Evolutionary conservation across 2,888 invertebrate genomes (phyloP), one percentile per base, ranked within the genome.

Genomic region (Drosophila subquinaria): DNA sequence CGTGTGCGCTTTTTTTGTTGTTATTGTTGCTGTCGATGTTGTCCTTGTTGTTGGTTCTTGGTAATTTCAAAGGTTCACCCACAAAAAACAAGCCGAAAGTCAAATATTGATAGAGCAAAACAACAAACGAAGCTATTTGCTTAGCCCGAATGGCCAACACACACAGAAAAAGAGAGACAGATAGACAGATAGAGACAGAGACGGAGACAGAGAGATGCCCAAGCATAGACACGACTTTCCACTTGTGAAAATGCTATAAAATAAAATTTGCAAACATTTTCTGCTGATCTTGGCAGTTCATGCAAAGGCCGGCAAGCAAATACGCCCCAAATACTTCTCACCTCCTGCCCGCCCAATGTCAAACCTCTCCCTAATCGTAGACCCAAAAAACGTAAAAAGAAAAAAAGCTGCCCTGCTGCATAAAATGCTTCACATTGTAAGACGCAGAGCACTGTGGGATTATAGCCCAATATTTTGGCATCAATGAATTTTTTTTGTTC

Each of bases 211-310:
- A 17, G 17, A 13, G 17, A 23, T 55, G 42, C 11, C 38, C 35
- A 60, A 62, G 69, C 79, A 82, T 80, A 73, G 82, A 82, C 82
- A 85, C 71, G 86, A 82, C 80, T 88, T 82, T 88, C 79, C 88
- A 84, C 83, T 88, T 84, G 83, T 84, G 89, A 84, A 84, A 84
- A 84, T 88, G 89, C 87, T 86, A 88, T 84, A 84, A 84, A 88
- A 85, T 85, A 85, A 89, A 89, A 85, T 85, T 85, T 89, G 89
- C 89, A 89, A 89, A 89, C 80, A 90, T 81, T 88, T 90, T 90
- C 68, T 90, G 89, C 90, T 90, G 89, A 90, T 90, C 89, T 84
- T 86, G 90, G 89, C 90, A 89, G 81, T 89, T 88, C 62, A 72
- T 79, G 76, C 68, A 80, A 80, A 72, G 82, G 80, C 83, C 82